Base-by-base conservation (phyloP, 2,888 invertebrate species). In the Chouioia cunea region DNA sequence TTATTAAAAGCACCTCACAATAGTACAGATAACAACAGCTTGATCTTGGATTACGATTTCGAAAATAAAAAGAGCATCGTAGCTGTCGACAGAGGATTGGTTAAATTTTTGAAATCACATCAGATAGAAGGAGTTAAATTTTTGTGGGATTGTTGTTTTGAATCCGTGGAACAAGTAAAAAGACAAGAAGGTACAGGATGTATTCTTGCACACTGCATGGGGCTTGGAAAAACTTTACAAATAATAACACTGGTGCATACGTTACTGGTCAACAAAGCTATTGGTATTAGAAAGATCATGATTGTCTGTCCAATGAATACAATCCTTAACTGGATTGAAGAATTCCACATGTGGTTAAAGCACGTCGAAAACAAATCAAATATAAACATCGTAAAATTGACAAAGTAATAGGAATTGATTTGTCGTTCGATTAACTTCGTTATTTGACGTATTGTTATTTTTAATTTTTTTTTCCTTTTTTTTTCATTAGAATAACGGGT, bases 191-290 rank as follows among this genome's bases (percentile, higher is more conserved):
- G 95, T 0, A 93, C 93, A 0, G 96, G 96, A 0, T 95, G 95
- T 81, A 96, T 97, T 77, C 87, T 97, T 64, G 97, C 97, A 0
- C 97, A 97, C 87, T 97, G 97, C 82, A 97, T 97, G 97, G 97
- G 97, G 73, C 89, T 97, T 12, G 95, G 95, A 6, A 96, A 96
- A 87, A 95, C 95, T 0, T 87, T 96, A 10, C 86, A 94, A 93
- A 92, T 96, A 76, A 92, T 97, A 27, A 88, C 95, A 0, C 88
- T 97, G 70, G 88, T 93, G 0, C 96, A 97, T 85, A 96, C 97
- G 0, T 85, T 97, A 75, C 86, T 97, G 72, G 88, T 87, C 0
- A 89, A 93, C 82, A 87, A 87, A 70, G 84, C 89, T 71, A 93
- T 93, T 0, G 87, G 88, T 20, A 90, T 95, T 20, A 88, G 89